These are phyloP conservation scores for Virgularia gustaviana DNA, from an alignment of 92 coral and sea anemone genomes.

Conservation along the genomic window DNA sequence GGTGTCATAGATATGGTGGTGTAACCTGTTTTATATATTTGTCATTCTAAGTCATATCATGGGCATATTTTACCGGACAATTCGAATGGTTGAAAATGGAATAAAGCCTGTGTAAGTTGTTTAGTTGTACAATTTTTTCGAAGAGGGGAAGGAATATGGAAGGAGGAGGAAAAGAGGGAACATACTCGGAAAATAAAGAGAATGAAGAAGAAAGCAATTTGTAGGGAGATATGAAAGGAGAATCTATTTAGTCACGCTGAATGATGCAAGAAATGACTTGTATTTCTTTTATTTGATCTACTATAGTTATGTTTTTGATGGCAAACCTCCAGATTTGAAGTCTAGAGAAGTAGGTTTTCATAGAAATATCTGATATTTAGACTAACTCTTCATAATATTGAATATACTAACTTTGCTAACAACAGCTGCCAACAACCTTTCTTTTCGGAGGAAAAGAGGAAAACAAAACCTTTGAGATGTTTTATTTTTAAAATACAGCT, in stretches of 20 bases:
- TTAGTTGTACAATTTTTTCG: not conserved
- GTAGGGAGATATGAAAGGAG: too few relatives aligned
- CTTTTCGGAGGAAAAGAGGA: too few relatives aligned
- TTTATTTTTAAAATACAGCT: too few relatives aligned
- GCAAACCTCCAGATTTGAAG: constrained; percentile 94
- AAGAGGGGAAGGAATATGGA: too few relatives aligned
- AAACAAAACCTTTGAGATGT: not conserved
- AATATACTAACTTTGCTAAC: not conserved
- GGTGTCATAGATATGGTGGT: not conserved
- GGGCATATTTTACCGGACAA: constrained; percentile 95
- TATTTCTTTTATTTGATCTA: not conserved
- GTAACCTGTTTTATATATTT: too few relatives aligned
- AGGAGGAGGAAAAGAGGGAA: too few relatives aligned
- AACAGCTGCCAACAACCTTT: too few relatives aligned
- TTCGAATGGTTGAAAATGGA: constrained; percentile 98
- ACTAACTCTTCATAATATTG: not conserved
- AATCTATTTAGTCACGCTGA: too few relatives aligned
- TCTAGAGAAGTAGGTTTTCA: constrained; percentile 85
- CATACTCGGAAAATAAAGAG: too few relatives aligned
- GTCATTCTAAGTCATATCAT: constrained; percentile 75
- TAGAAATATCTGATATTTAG: too few relatives aligned
- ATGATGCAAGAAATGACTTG: too few relatives aligned
- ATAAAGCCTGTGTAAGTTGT: constrained; percentile 94
- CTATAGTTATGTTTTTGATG: constrained; percentile 96
- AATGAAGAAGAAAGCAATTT: too few relatives aligned